Evolutionary conservation across 2,888 invertebrate species (phyloP).

Genomic region (Trichopria drosophilae): DNA sequence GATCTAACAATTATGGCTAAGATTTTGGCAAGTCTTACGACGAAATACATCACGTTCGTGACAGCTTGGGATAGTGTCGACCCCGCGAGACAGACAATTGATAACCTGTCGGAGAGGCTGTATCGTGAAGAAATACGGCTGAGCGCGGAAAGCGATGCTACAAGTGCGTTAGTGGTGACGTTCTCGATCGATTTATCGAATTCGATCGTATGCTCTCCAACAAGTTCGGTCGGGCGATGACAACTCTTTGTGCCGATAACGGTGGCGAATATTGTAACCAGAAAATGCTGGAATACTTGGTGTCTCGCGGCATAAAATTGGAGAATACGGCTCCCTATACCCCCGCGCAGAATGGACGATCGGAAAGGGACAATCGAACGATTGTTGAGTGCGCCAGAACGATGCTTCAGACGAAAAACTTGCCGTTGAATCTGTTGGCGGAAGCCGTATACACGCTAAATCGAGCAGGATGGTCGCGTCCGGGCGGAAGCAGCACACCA

Average conservation of each 20-base stretch:
- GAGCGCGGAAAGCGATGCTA: no score
- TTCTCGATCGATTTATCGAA: conserved; percentile 33
- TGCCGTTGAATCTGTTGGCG: conserved; percentile 19
- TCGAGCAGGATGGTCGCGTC: no score
- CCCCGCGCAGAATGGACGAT: conserved; percentile 25
- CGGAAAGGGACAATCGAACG: conserved; percentile 23
- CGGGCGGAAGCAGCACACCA: no score
- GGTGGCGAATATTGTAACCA: conserved; percentile 29
- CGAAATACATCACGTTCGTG: no score
- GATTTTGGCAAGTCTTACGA: no score
- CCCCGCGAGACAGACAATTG: no score
- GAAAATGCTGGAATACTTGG: conserved; percentile 9
- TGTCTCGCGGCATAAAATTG: conserved; percentile 11
- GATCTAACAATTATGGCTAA: no score
- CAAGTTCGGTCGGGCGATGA: conserved; percentile 29
- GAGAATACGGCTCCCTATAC: conserved; percentile 24
- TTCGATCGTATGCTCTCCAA: conserved; percentile 25
- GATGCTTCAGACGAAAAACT: conserved; percentile 10
- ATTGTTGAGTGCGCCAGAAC: conserved; percentile 24
- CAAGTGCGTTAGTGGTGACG: no score
- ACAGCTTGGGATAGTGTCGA: no score
- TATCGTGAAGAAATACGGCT: no score
- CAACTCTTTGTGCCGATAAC: conserved; percentile 29
- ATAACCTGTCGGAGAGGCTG: no score
- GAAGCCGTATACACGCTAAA: conserved; percentile 21